Evolutionary conservation across 1,140 invertebrate species (phyloP).

Genomic region (Sitobion miscanthi): DNA sequence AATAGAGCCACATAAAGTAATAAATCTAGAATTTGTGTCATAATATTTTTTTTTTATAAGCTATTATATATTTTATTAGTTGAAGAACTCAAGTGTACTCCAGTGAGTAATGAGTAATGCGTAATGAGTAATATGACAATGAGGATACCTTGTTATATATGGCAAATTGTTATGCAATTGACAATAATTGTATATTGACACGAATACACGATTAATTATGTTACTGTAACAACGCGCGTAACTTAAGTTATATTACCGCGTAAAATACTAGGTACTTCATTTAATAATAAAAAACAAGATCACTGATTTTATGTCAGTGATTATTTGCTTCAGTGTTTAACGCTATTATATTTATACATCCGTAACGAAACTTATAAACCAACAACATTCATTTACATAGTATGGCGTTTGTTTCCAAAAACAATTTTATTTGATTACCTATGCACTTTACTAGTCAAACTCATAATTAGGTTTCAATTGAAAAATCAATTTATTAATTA

Average conservation of each 20-base stretch:
- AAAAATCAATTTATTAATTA: not conserved
- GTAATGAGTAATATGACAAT: constrained; percentile 2
- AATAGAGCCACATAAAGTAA: not conserved
- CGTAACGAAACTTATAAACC: not conserved
- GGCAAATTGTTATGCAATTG: not conserved
- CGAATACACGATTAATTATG: not conserved
- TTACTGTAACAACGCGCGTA: not conserved
- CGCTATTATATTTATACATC: not conserved
- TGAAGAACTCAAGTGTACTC: not conserved
- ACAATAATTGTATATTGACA: not conserved
- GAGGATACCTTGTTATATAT: not conserved
- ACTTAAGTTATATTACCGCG: not conserved
- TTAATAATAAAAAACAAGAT: constrained; percentile 6
- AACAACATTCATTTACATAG: not conserved
- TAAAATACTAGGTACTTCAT: not conserved
- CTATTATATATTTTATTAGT: not conserved
- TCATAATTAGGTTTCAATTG: not conserved
- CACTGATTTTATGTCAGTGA: not conserved
- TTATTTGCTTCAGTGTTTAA: not conserved
- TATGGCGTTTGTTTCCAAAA: not conserved
- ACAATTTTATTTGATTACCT: not conserved
- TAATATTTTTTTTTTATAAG: not conserved
- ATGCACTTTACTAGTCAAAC: not conserved
- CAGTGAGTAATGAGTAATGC: not conserved
- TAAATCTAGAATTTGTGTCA: not conserved